Percentiles rank a stretch among this genome's conserved stretches.
phyloP scores from a whole-genome alignment of 1,140 invertebrate species.

The Tetramorium parvispinum region DNA sequence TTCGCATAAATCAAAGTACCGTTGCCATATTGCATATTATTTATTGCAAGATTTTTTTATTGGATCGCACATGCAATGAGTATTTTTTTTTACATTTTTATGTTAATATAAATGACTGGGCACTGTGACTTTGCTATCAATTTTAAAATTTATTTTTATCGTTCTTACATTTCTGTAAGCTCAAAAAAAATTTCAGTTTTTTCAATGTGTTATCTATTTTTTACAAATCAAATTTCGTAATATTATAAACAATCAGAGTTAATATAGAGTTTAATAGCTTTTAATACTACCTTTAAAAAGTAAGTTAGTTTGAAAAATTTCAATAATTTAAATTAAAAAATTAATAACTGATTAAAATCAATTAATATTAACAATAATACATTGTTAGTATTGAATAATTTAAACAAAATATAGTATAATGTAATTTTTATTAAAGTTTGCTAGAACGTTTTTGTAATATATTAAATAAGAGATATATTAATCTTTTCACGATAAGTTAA shows the following conservation, averaged over 20 bases:
- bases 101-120: neutral
- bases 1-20: slow-evolving; percentile 12
- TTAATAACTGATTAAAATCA: neutral
- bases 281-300: no score
- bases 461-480: neutral
- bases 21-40: neutral
- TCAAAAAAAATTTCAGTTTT: neutral
- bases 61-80: neutral
- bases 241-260: no score
- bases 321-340: neutral
- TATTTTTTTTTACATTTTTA: slow-evolving; percentile 8
- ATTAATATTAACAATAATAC: no score
- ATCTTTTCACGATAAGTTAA: neutral
- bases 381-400: no score
- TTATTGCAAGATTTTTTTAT: slow-evolving; percentile 23
- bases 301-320: neutral
- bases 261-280: no score
- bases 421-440: neutral
- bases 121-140: neutral
- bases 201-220: neutral
- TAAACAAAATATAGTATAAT: neutral
- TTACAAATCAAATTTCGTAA: neutral
- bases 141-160: neutral
- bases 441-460: neutral
- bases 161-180: neutral